Evolutionary conservation across 2,113 vertebrate genomes (phyloP), one percentile per base, ranked within the genome.

Genomic region (Gadus chalcogrammus): DNA sequence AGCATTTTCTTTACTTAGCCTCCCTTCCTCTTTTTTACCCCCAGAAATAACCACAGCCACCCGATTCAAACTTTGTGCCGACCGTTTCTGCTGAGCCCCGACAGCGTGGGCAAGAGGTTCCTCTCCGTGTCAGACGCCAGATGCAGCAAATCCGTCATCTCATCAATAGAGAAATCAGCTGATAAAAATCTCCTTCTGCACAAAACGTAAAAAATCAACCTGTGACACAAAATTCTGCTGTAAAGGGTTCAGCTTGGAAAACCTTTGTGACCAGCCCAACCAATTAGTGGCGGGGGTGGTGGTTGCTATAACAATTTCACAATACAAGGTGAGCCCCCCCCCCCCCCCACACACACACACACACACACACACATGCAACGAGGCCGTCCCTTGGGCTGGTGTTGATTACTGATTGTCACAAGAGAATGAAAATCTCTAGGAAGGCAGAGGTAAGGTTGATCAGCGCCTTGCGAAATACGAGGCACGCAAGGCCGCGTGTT

Each of bases 1-100:
- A 38, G 12, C 20, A 15, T 18, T 13, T 35, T 35, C 0, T 35
- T 4, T 35, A 35, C 3, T 58, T 7, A 4, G 17, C 15, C 55
- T 58, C 3, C 55, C 55, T 58, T 58, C 9, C 3, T 16, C n/a
- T 58, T 58, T 16, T 58, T 3, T 53, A 1, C 52, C 52, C 8
- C 52, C 55, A 58, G 55, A n/a, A 58, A 55, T n/a, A 17, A n/a
- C 55, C 55, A n/a, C n/a, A 58, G 3, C 6, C 9, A 38, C 38
- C 7, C 9, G 27, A 24, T 13, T 60, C 3, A 48, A 12, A 48
- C 42, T 48, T 3, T 48, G 8, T 48, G 52, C 71, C 0, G 16
- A 89, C 89, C 88, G 38, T 80, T 68, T 59, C 77, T 75, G 9
- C 84, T 84, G 28, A 89, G 83, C 67, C 64, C 71, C 12, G 78